Percentiles rank a stretch among this genome's conserved stretches.
These are phyloP conservation scores for Hydrophis major DNA, from an alignment of 2,797 vertebrate species.

Conservation along the genomic window DNA sequence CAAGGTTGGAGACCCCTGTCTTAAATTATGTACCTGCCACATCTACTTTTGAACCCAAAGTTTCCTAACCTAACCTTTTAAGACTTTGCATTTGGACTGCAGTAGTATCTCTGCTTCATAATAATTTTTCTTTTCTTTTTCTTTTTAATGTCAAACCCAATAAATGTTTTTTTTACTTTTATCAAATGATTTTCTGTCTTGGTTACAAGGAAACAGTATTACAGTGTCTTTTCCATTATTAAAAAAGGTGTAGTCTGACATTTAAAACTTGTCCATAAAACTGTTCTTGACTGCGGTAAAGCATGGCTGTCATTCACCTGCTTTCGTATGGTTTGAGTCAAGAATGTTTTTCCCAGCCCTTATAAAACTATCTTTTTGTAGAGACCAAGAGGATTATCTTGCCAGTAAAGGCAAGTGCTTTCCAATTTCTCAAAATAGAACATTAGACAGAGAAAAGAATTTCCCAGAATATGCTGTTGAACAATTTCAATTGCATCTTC, in stretches of 20 bases:
- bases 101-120: constrained; percentile 39
- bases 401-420: background rate
- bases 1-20: too few species aligned
- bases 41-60: constrained; percentile 60
- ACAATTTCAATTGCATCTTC: background rate
- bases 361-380: background rate
- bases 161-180: constrained; percentile 57
- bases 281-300: constrained; percentile 36
- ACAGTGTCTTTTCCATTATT: constrained; percentile 49
- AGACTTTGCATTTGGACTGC: constrained; percentile 55
- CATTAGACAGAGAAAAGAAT: background rate
- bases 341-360: constrained; percentile 15
- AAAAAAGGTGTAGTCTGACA: constrained; percentile 49
- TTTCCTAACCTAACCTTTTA: constrained; percentile 60
- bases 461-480: background rate
- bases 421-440: background rate
- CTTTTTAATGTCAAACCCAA: constrained; percentile 67
- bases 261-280: constrained; percentile 55
- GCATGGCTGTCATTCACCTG: constrained; percentile 36
- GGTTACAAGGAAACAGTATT: constrained; percentile 63
- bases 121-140: constrained; percentile 39
- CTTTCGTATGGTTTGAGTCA: background rate
- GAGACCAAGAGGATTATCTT: background rate
- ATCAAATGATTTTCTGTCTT: constrained; percentile 66
- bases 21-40: constrained; percentile 63